phyloP scores from a whole-genome alignment of 2,113 vertebrate genomes.

The Struthio camelus region DNA sequence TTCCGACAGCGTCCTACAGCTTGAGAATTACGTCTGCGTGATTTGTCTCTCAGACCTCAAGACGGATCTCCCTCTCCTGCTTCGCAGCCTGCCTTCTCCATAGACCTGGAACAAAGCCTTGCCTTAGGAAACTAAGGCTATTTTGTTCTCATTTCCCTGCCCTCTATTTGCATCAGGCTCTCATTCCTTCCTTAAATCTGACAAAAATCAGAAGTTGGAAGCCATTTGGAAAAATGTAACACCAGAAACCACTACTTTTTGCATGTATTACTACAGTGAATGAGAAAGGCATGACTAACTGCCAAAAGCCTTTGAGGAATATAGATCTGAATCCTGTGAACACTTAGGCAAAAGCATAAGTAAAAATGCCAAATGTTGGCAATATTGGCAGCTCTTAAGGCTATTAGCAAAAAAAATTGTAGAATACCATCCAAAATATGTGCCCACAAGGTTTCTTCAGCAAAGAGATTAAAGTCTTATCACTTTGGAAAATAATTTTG shows the following conservation, averaged over 20 bases:
- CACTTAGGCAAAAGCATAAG: neutral
- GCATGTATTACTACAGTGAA: neutral
- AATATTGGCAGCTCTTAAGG: neutral
- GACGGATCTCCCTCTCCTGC: neutral
- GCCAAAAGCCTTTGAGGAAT: neutral
- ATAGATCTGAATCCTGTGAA: neutral
- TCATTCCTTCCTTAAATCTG: neutral
- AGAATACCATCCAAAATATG: neutral
- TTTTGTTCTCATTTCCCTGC: neutral
- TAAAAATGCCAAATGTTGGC: neutral
- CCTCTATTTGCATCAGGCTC: neutral
- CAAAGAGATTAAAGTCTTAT: neutral
- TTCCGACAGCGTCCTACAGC: neutral
- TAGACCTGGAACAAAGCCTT: neutral
- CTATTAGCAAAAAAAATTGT: neutral
- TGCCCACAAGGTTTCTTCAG: neutral
- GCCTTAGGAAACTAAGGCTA: neutral
- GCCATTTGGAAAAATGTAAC: neutral
- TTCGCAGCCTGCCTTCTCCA: neutral
- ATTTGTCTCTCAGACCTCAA: neutral
- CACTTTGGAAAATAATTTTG: neutral
- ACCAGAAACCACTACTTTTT: slow-evolving; percentile 7
- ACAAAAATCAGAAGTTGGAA: neutral
- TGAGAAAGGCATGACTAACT: neutral
- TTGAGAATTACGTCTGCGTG: neutral